These are phyloP conservation scores for Lepus europaeus DNA, from an alignment of 2,113 vertebrate genomes.

Conservation along the genomic window DNA sequence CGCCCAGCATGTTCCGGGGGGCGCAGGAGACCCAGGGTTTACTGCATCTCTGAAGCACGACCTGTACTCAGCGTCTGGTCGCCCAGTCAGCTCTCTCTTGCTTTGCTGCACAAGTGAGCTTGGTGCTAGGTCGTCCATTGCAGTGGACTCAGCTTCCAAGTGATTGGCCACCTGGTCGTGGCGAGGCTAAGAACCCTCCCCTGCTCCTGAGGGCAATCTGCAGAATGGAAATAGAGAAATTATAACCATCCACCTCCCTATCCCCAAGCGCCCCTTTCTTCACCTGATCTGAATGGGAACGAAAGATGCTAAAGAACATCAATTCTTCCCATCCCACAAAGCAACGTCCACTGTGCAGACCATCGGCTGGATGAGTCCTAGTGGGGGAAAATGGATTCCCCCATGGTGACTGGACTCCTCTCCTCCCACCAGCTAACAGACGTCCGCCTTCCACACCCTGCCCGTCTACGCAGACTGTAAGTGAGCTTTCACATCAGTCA, in stretches of 20 bases:
- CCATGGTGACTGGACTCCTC: background rate
- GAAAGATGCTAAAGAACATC: background rate
- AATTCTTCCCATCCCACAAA: background rate
- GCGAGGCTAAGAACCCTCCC: background rate
- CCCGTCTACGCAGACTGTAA: background rate
- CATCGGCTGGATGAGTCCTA: background rate
- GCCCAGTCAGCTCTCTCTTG: background rate
- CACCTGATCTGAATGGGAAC: background rate
- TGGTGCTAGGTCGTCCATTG: background rate
- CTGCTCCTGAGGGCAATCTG: background rate
- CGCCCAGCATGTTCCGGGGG: background rate
- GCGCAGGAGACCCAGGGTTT: background rate
- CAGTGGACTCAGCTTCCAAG: background rate
- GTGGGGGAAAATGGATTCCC: background rate
- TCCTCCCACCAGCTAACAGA: background rate
- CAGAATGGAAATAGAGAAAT: constrained; percentile 60
- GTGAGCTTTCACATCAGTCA: background rate
- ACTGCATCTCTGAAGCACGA: background rate
- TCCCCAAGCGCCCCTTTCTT: too few relatives aligned
- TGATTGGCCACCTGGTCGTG: background rate
- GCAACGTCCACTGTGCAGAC: background rate
- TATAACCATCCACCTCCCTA: background rate
- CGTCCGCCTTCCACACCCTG: background rate
- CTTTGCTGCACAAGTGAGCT: background rate
- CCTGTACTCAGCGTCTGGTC: background rate